Conservation (phyloP, 2,797 vertebrate genomes). For the Pangasius sanitwongsei region DNA sequence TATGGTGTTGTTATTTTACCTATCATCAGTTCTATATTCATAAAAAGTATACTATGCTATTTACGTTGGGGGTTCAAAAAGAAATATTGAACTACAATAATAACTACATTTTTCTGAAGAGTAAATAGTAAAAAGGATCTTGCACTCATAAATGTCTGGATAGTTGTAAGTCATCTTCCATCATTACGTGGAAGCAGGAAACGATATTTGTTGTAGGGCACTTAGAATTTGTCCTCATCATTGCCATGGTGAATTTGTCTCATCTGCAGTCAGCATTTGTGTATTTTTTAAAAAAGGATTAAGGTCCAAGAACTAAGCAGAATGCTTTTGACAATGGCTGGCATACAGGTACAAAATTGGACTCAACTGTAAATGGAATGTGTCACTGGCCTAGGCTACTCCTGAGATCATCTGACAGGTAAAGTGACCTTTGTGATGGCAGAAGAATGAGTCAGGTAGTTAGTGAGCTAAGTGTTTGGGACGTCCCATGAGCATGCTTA, state of each 20-base stretch:
- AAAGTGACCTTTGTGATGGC: conserved; percentile 36
- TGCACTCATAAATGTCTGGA: background rate
- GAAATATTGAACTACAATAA: background rate
- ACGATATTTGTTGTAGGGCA: background rate
- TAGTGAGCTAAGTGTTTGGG: conserved; percentile 27
- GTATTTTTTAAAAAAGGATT: conserved; percentile 31
- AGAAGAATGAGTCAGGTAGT: conserved; percentile 24
- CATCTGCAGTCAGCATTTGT: conserved; percentile 27
- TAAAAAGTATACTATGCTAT: no score
- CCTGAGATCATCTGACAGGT: conserved; percentile 43
- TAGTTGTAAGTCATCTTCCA: background rate
- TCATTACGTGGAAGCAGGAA: conserved; percentile 15
- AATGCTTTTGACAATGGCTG: background rate
- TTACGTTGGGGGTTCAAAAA: background rate
- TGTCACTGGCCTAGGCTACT: conserved; percentile 46
- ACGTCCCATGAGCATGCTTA: conserved; percentile 32
- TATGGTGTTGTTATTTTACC: background rate
- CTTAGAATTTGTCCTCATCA: conserved; percentile 17
- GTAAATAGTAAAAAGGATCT: background rate
- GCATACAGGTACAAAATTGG: conserved; percentile 17
- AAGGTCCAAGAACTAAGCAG: conserved; percentile 42
- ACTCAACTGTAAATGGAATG: conserved; percentile 50
- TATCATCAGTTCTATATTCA: background rate
- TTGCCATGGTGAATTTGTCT: conserved; percentile 16
- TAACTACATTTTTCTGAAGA: background rate